Evolutionary conservation across 2,113 vertebrate genomes (phyloP), one percentile per base, ranked within the genome.

Genomic region (Elephas maximus): DNA sequence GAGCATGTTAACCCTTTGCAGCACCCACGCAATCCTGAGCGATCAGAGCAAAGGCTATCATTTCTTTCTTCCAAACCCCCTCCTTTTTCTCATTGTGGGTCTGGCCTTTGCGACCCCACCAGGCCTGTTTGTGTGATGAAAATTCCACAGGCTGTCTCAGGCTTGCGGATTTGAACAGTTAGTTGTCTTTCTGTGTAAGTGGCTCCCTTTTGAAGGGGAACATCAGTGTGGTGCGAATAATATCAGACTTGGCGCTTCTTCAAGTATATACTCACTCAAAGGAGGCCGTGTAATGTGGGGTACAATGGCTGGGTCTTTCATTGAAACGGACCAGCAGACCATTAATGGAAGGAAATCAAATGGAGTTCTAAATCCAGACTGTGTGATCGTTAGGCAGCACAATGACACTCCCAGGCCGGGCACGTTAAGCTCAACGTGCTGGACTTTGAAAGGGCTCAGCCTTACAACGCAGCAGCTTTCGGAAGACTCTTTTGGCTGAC

Each of bases 341-440:
- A 41, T 96, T 87, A 92, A 95, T 2, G 63, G 48, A 20, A 91
- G 77, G 6, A 90, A 82, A 91, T 87, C 88, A 85, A 92, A 93
- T 18, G 5, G 20, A 80, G 41, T 95, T 92, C 93, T 91, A 82
- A 4, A 65, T 97, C 92, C 37, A 0, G 0, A 37, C 45, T 91
- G 7, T 30, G 7, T 33, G 81, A 65, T 79, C 0, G 0, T 81
- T 77, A 48, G 78, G 41, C n/a, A 1, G 5, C 0, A 86, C 81
- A 83, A 57, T 82, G 30, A 57, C 26, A 4, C 26, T 73, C 5
- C 33, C 21, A 14, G 30, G 83, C 8, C 7, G 48, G 12, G 0
- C 1, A 1, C 23, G 67, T 86, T 88, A 96, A 88, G 69, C 65
- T 62, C 8, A 73, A 1, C 14, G 92, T 41, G 81, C 18, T 18